A percentile compares a stretch with the other conserved stretches of the same genome.
These are phyloP conservation scores for Elmis aenea DNA, from an alignment of 2,888 invertebrate species.

Conservation along the genomic window DNA sequence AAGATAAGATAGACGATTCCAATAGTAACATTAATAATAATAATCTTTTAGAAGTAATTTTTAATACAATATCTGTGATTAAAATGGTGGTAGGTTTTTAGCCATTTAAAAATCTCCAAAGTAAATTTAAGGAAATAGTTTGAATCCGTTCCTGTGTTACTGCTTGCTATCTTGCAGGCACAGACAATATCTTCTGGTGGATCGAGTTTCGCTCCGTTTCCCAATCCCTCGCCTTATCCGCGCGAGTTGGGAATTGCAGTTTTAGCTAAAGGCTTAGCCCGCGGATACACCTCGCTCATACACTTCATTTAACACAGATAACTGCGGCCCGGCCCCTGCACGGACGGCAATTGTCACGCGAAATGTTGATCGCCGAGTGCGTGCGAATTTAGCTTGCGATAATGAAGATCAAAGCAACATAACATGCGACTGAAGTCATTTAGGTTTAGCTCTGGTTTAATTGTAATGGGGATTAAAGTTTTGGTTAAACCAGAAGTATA, in stretches of 20 bases:
- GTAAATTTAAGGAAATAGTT: no score
- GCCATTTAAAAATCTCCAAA: no score
- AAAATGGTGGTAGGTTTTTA: no score
- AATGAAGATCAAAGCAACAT: slow-evolving; percentile 42
- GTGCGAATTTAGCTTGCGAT: slow-evolving; percentile 42
- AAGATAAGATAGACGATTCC: no score
- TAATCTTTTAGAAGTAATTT: no score
- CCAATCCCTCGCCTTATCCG: slow-evolving; percentile 43
- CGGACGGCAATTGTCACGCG: slow-evolving; percentile 32
- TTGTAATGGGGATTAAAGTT: slow-evolving; percentile 20
- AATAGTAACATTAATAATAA: no score
- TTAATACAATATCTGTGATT: no score
- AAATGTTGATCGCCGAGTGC: slow-evolving; percentile 42
- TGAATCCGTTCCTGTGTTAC: no score
- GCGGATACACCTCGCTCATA: slow-evolving; percentile 44
- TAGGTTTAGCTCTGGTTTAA: slow-evolving; percentile 34
- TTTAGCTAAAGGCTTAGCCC: slow-evolving; percentile 45
- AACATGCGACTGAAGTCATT: slow-evolving; percentile 33
- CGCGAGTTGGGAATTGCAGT: slow-evolving; percentile 43
- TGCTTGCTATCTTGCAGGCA: slow-evolving; percentile 36
- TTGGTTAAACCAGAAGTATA: no score
- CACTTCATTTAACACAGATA: slow-evolving; percentile 49
- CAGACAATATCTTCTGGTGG: slow-evolving; percentile 43
- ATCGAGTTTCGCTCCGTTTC: slow-evolving; percentile 46
- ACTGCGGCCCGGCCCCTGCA: slow-evolving; percentile 42